Conservation (phyloP, 2,113 vertebrate genomes). For the Paratilapia polleni region DNA sequence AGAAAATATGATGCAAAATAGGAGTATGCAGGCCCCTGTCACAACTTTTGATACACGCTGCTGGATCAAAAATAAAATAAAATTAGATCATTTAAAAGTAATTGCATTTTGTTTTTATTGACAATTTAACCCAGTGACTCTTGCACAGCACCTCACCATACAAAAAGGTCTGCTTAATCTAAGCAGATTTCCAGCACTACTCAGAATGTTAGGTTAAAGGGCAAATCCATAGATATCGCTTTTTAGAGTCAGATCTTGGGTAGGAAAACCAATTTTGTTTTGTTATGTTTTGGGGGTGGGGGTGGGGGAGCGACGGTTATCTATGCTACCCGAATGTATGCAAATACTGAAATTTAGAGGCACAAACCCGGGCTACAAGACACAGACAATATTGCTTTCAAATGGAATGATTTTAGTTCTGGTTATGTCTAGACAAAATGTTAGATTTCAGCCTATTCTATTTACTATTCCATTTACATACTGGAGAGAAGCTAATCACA, state of each 20-base stretch:
- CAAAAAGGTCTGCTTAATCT: not conserved
- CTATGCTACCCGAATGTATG: too few relatives aligned
- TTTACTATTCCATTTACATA: too few relatives aligned
- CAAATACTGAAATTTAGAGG: too few relatives aligned
- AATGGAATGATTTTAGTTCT: too few relatives aligned
- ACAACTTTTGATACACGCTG: too few relatives aligned
- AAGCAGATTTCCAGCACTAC: not conserved
- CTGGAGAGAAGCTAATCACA: not conserved
- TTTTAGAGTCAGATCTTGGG: not conserved
- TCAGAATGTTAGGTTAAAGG: not conserved
- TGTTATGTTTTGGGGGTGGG: not conserved
- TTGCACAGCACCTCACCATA: not conserved
- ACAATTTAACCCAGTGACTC: not conserved
- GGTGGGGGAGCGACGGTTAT: too few relatives aligned
- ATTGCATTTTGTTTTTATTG: not conserved
- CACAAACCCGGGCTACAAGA: too few relatives aligned
- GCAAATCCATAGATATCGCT: not conserved
- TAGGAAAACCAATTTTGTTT: too few relatives aligned
- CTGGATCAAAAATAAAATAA: too few relatives aligned
- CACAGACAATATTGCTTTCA: too few relatives aligned
- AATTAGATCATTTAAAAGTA: not conserved
- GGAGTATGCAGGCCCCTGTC: too few relatives aligned
- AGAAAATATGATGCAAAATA: not conserved
- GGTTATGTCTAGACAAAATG: not conserved
- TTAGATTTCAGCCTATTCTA: not conserved